Evolutionary conservation across 2,888 invertebrate species (phyloP).

Genomic region (Bugula neritina): DNA sequence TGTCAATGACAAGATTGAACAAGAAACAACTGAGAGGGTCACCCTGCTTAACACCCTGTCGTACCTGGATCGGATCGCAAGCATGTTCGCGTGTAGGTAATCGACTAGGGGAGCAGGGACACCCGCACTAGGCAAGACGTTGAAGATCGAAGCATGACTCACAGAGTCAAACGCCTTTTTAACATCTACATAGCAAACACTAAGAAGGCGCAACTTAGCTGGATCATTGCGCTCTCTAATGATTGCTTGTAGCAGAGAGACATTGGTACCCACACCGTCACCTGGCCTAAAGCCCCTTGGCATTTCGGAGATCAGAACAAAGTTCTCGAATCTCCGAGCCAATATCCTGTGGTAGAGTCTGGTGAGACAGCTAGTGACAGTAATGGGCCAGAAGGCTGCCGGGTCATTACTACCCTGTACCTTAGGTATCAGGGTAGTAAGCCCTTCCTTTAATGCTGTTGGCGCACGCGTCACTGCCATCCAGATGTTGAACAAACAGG

Average conservation of each 20-base stretch:
- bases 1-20: slow-evolving; percentile 18
- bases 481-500: background rate
- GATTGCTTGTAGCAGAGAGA: background rate
- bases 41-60: slow-evolving; percentile 18
- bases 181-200: slow-evolving; percentile 8
- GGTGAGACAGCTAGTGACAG: background rate
- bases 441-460: background rate
- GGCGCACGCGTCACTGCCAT: background rate
- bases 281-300: slow-evolving; percentile 4
- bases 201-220: background rate
- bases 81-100: too few relatives aligned
- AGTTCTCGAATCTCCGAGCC: background rate
- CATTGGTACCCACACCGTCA: slow-evolving; percentile 15
- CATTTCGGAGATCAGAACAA: slow-evolving; percentile 11
- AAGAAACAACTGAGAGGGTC: slow-evolving; percentile 21
- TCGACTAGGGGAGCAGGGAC: slow-evolving; percentile 8
- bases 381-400: background rate
- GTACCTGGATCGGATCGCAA: background rate
- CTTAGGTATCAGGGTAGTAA: slow-evolving; percentile 11
- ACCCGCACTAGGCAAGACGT: background rate
- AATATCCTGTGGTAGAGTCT: background rate
- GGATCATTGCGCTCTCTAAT: background rate
- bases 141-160: slow-evolving; percentile 3
- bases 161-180: slow-evolving; percentile 17
- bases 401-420: background rate